Evolutionary conservation across 1,140 invertebrate species (phyloP).

Genomic region (Kradibia gibbosae): DNA sequence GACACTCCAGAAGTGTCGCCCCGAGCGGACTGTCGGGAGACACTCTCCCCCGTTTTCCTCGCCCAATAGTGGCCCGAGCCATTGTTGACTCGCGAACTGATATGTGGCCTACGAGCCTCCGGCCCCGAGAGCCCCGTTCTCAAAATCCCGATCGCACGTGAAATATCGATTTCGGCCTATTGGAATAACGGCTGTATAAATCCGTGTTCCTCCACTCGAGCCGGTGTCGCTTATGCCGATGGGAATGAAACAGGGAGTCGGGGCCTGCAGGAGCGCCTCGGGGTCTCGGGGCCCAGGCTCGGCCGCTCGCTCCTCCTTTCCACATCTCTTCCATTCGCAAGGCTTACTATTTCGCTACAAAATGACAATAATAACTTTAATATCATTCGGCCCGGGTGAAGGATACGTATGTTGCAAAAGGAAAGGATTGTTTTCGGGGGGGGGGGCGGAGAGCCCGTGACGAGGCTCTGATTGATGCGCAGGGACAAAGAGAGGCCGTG

Average conservation of each 20-base stretch:
- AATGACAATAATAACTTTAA: constrained; percentile 24
- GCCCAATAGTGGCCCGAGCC: constrained; percentile 63
- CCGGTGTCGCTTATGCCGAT: constrained; percentile 27
- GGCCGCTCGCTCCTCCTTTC: neutral
- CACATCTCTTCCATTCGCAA: neutral
- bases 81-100: constrained; percentile 70
- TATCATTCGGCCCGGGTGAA: neutral
- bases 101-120: constrained; percentile 64
- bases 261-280: no score
- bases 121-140: constrained; percentile 64
- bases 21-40: constrained; percentile 64
- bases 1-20: constrained; percentile 71
- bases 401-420: neutral
- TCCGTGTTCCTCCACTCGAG: constrained; percentile 36
- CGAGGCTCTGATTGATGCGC: constrained; percentile 27
- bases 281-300: neutral
- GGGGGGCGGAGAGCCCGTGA: constrained; percentile 1
- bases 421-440: neutral
- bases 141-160: constrained; percentile 54
- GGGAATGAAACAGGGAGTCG: no score
- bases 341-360: neutral
- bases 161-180: constrained; percentile 49
- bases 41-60: constrained; percentile 43
- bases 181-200: constrained; percentile 48
- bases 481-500: neutral